A percentile compares a stretch with the other conserved stretches of the same genome.
Evolutionary conservation across 2,113 vertebrate genomes (phyloP).

Genomic region (cat (Felis catus)): DNA sequence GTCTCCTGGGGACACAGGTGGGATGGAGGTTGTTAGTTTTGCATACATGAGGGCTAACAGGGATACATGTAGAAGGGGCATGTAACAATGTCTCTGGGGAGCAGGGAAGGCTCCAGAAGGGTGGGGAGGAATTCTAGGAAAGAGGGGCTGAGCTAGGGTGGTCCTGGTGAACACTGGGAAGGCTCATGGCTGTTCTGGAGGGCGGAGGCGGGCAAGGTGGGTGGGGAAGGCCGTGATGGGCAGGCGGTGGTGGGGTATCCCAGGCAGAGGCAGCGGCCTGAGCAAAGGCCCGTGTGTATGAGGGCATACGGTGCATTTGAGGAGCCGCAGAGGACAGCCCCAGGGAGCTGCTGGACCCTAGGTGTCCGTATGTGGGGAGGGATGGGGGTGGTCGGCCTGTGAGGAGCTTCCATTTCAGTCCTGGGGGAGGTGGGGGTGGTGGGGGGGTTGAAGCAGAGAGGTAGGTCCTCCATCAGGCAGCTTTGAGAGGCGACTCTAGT

Average conservation of each 20-base stretch:
- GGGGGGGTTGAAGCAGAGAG: background rate
- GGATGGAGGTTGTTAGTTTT: background rate
- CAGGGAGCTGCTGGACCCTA: background rate
- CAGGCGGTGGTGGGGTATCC: too few relatives aligned
- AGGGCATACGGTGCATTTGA: background rate
- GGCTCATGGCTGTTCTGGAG: background rate
- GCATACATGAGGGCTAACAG: rapidly evolving
- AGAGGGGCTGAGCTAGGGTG: rapidly evolving
- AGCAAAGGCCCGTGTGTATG: background rate
- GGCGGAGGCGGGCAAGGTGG: background rate
- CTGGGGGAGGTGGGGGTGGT: background rate
- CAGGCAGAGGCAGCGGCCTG: background rate
- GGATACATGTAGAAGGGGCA: background rate
- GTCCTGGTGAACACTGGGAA: background rate
- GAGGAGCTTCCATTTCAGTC: background rate
- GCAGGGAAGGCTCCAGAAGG: background rate
- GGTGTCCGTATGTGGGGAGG: rapidly evolving
- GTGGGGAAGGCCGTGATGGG: background rate
- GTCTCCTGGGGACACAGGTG: rapidly evolving
- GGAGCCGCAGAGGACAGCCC: background rate
- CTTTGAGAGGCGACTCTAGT: background rate
- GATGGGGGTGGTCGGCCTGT: background rate
- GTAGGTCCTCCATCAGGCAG: background rate
- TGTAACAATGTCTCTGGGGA: background rate
- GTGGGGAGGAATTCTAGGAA: background rate